A percentile compares a stretch with the other conserved stretches of the same genome.
Conservation (phyloP, 2,797 vertebrate genomes). For the Chanos chanos region DNA sequence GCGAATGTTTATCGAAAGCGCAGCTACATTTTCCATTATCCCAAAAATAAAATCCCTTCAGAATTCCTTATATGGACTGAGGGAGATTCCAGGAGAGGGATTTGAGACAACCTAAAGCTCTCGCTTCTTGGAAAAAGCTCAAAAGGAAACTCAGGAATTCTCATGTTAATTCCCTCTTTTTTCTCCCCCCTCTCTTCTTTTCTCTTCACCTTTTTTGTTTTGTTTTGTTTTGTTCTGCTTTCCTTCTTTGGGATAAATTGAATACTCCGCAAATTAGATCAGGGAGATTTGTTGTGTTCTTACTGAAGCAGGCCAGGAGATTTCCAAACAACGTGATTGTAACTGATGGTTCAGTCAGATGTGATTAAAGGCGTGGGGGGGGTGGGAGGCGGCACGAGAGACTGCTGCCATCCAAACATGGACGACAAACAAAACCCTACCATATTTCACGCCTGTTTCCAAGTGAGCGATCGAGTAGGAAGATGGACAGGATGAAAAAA, state of each 20-base stretch:
- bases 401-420: no score
- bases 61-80: slow-evolving; percentile 84
- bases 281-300: slow-evolving; percentile 3
- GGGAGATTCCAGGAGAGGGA: slow-evolving; percentile 66
- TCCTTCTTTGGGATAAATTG: slow-evolving; percentile 21
- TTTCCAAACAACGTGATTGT: slow-evolving; percentile 1
- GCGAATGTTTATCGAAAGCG: slow-evolving; percentile 72
- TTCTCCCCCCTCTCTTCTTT: neutral
- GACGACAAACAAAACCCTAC: no score
- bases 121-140: slow-evolving; percentile 44
- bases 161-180: slow-evolving; percentile 22
- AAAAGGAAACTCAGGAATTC: slow-evolving; percentile 44
- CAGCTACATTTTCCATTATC: slow-evolving; percentile 74
- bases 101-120: slow-evolving; percentile 68
- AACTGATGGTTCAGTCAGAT: slow-evolving; percentile 11
- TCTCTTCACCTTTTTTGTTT: slow-evolving; percentile 8
- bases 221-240: slow-evolving; percentile 6
- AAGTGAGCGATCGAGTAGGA: no score
- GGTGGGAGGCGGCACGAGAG: neutral
- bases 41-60: slow-evolving; percentile 69
- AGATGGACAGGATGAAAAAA: no score
- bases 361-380: no score
- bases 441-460: no score
- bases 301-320: slow-evolving; percentile 12
- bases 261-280: slow-evolving; percentile 33